These are phyloP conservation scores for Hedya salicella DNA, from an alignment of 2,888 invertebrate species.

Conservation along the genomic window DNA sequence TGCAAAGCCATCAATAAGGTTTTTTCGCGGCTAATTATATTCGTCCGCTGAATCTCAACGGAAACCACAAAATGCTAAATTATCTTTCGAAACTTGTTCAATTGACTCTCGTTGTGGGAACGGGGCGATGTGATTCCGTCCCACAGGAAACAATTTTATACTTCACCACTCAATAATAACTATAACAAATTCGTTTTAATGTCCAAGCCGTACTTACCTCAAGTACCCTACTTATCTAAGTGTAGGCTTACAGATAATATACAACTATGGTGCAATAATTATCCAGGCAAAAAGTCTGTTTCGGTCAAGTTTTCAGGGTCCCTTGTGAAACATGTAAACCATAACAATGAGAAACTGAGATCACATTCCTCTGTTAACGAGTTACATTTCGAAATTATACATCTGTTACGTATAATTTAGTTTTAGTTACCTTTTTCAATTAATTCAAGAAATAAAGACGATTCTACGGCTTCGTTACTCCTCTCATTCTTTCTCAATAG, in stretches of 20 bases:
- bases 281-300: slow-evolving; percentile 22
- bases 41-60: slow-evolving; percentile 47
- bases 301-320: slow-evolving; percentile 37
- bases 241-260: slow-evolving; percentile 41
- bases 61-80: slow-evolving; percentile 65
- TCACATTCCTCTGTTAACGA: background rate
- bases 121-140: slow-evolving; percentile 52
- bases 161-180: slow-evolving; percentile 54
- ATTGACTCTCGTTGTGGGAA: slow-evolving; percentile 58
- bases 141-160: slow-evolving; percentile 77
- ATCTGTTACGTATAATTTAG: background rate
- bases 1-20: background rate
- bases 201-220: slow-evolving; percentile 35
- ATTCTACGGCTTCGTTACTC: slow-evolving; percentile 8
- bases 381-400: background rate
- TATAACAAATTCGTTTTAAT: slow-evolving; percentile 42
- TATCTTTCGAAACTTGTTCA: slow-evolving; percentile 59
- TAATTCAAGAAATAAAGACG: slow-evolving; percentile 2
- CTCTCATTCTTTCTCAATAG: slow-evolving; percentile 23
- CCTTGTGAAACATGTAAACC: slow-evolving; percentile 14
- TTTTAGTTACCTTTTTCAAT: slow-evolving; percentile 3
- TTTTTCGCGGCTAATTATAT: slow-evolving; percentile 37
- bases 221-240: slow-evolving; percentile 41
- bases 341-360: background rate
- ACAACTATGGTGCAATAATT: slow-evolving; percentile 38